Evolutionary conservation across 2,797 vertebrate species (phyloP).

Genomic region (Dipus sagitta): DNA sequence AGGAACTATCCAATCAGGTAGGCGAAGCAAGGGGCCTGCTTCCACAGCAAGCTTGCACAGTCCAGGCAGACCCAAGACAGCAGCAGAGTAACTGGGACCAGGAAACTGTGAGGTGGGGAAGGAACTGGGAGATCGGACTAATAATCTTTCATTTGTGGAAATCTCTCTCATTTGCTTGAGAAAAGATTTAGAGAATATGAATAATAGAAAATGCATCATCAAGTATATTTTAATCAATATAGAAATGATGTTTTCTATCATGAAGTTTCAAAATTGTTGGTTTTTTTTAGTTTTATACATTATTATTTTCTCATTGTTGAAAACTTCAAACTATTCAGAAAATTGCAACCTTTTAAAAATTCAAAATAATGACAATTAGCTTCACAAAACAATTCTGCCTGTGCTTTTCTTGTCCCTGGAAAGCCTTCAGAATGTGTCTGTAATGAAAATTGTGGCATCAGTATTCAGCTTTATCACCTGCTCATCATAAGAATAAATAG

Average conservation of each 20-base stretch:
- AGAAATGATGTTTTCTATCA: slow-evolving; percentile 1
- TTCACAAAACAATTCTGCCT: not conserved
- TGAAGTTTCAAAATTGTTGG: not conserved
- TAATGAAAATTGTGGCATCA: slow-evolving; percentile 13
- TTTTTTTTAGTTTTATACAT: not conserved
- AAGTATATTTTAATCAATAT: not conserved
- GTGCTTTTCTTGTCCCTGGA: not conserved
- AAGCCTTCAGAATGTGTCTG: not conserved
- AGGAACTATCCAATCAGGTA: too few relatives aligned
- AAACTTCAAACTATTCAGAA: not conserved
- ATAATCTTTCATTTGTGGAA: not conserved
- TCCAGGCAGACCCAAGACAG: too few relatives aligned
- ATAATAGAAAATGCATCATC: not conserved
- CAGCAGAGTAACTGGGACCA: too few relatives aligned
- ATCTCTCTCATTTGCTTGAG: not conserved
- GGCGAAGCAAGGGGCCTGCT: too few relatives aligned
- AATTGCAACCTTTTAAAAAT: slow-evolving; percentile 39
- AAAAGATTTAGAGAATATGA: not conserved
- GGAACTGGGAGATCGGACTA: too few relatives aligned
- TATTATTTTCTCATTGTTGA: not conserved
- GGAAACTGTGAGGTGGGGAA: too few relatives aligned
- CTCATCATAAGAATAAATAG: not conserved
- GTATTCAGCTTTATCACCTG: slow-evolving; percentile 34
- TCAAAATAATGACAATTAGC: not conserved
- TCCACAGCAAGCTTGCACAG: too few relatives aligned